A percentile compares a stretch with the other conserved stretches of the same genome.
These are phyloP conservation scores for Hypolimnas misippus DNA, from an alignment of 2,888 invertebrate genomes.

Conservation along the genomic window DNA sequence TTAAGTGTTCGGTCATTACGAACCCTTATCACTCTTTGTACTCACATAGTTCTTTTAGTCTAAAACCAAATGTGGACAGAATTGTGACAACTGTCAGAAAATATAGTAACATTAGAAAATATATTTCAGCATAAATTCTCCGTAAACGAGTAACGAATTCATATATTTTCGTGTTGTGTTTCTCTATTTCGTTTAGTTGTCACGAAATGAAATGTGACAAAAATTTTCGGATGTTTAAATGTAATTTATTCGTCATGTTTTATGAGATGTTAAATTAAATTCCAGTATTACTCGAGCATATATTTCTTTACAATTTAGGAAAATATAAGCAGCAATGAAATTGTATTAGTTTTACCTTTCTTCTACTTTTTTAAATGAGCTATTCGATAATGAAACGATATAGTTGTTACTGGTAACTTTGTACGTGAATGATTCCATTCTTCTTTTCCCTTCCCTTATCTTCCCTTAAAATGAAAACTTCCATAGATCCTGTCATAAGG, in stretches of 20 bases:
- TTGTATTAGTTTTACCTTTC: not conserved
- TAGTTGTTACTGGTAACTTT: too few relatives aligned
- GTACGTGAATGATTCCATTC: too few relatives aligned
- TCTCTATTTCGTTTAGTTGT: slow-evolving; percentile 12
- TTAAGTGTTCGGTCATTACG: too few relatives aligned
- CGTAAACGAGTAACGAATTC: slow-evolving; percentile 12
- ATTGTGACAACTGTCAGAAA: not conserved
- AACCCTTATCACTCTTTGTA: too few relatives aligned
- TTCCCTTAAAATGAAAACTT: too few relatives aligned
- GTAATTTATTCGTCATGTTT: not conserved
- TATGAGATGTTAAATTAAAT: slow-evolving; percentile 5
- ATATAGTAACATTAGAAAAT: not conserved
- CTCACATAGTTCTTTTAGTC: too few relatives aligned
- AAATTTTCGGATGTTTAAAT: slow-evolving; percentile 18
- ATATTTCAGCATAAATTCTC: slow-evolving; percentile 12
- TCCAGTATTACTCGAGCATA: slow-evolving; percentile 2
- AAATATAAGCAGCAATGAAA: not conserved
- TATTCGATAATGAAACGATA: too few relatives aligned
- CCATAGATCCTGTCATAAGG: too few relatives aligned
- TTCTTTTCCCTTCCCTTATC: too few relatives aligned
- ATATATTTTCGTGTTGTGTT: slow-evolving; percentile 1
- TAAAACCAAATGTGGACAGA: too few relatives aligned
- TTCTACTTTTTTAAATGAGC: too few relatives aligned
- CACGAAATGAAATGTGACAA: slow-evolving; percentile 18
- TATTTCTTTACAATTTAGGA: slow-evolving; percentile 2